A percentile compares a stretch with the other conserved stretches of the same genome.
Conservation (phyloP, 23 tunicate species). For the Styela plicata region DNA sequence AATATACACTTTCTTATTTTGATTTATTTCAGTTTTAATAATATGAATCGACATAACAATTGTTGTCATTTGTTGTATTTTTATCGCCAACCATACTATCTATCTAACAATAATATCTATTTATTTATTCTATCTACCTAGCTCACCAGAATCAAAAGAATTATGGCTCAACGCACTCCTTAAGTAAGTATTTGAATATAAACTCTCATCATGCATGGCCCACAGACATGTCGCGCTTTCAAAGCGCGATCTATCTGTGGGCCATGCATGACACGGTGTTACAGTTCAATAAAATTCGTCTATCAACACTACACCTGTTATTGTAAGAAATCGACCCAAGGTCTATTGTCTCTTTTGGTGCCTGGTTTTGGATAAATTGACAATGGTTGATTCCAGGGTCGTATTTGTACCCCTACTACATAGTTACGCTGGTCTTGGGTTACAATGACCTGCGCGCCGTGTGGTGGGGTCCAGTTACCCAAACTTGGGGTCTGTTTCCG, state of each 20-base stretch:
- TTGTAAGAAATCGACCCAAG: not conserved
- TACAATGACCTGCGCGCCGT: conserved; percentile 14
- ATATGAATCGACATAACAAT: no score
- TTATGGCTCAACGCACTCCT: conserved; percentile 32
- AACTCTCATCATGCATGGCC: no score
- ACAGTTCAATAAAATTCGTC: no score
- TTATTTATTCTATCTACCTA: no score
- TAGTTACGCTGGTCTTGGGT: conserved; percentile 14
- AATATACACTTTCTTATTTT: no score
- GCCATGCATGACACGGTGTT: no score
- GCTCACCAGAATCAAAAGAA: conserved; percentile 34
- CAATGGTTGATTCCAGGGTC: not conserved
- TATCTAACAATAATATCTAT: no score
- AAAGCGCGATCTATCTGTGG: no score
- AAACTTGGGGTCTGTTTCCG: conserved; percentile 5
- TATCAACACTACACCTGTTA: not conserved
- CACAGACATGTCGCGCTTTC: no score
- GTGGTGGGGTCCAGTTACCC: not conserved
- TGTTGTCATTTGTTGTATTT: no score
- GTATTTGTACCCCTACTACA: not conserved
- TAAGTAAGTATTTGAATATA: conserved; percentile 23
- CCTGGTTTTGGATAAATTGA: not conserved
- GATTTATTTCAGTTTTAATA: no score
- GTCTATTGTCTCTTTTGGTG: not conserved
- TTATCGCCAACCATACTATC: no score